Evolutionary conservation across 2,113 vertebrate genomes (phyloP).

Genomic region (Grallaria varia): DNA sequence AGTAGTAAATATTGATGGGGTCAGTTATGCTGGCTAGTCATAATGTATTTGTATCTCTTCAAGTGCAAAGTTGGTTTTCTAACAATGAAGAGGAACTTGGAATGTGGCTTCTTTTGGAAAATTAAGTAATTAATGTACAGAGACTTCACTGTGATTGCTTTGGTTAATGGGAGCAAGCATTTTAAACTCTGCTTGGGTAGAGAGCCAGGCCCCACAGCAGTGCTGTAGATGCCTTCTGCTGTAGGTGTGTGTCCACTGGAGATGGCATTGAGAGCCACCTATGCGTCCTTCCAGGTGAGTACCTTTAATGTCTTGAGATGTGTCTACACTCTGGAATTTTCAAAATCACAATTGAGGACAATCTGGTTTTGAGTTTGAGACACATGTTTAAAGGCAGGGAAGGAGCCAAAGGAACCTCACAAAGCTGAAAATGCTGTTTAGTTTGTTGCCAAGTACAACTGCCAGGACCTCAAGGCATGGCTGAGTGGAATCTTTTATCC

Average conservation of each 20-base stretch:
- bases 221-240: background rate
- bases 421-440: background rate
- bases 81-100: background rate
- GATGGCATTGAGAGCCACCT: background rate
- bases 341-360: background rate
- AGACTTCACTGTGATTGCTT: background rate
- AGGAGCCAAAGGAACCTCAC: background rate
- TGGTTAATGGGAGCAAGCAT: background rate
- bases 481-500: background rate
- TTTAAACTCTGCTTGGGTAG: background rate
- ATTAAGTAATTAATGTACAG: background rate
- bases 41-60: background rate
- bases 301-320: background rate
- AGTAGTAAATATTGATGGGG: rapidly evolving
- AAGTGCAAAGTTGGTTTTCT: background rate
- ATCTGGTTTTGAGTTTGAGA: background rate
- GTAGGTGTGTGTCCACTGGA: background rate
- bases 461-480: background rate
- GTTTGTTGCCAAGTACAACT: background rate
- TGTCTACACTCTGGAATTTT: background rate
- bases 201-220: background rate
- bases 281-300: background rate
- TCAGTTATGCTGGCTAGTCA: rapidly evolving
- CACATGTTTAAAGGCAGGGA: background rate
- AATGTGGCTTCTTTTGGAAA: background rate